Conservation (phyloP, 2,113 vertebrate species). For the Regulus satrapa region DNA sequence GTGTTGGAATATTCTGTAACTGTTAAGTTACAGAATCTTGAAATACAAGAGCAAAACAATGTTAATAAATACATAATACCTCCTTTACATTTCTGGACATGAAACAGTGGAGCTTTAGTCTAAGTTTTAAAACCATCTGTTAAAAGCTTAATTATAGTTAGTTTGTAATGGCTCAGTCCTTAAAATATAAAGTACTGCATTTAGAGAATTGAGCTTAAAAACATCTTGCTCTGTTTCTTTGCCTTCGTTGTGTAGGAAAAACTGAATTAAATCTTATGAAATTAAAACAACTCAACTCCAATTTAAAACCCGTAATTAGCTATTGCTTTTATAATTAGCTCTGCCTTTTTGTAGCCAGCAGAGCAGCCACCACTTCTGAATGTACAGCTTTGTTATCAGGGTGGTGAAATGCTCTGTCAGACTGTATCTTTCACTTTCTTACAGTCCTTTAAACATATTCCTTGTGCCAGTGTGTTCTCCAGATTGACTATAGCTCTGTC, state of each 20-base stretch:
- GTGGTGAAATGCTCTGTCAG: background rate
- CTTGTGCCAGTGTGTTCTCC: background rate
- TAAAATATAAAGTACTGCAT: background rate
- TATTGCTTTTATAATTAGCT: background rate
- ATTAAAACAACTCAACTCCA: background rate
- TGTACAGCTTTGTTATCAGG: background rate
- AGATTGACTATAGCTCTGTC: background rate
- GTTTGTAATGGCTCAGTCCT: background rate
- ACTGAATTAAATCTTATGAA: background rate
- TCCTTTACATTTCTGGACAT: background rate
- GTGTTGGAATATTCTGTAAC: background rate
- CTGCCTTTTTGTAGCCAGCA: no score
- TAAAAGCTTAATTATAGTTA: background rate
- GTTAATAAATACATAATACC: background rate
- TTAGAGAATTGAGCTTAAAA: background rate
- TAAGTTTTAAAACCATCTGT: background rate
- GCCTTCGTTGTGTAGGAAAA: background rate
- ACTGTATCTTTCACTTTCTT: background rate
- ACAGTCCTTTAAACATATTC: background rate
- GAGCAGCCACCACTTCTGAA: background rate
- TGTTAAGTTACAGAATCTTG: background rate
- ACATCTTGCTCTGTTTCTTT: background rate
- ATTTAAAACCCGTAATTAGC: background rate
- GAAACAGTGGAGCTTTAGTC: background rate
- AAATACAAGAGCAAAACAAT: background rate